Percentiles rank a stretch among this genome's conserved stretches.
Evolutionary conservation across 2,888 invertebrate genomes (phyloP).

Genomic region (Calliopum simillimum): DNA sequence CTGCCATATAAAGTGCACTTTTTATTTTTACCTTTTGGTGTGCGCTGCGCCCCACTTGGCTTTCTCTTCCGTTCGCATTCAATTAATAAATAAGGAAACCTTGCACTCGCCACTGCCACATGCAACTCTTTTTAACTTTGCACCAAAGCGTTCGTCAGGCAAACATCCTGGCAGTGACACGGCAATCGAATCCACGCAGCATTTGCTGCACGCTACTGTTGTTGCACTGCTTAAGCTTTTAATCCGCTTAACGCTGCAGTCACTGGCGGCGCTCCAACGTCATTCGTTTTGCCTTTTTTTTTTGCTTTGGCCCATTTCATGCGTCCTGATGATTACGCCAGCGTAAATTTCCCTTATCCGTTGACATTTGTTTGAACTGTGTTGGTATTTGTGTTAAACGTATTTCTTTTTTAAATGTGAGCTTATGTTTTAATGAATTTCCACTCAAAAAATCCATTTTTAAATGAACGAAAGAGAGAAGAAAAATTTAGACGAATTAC

Average conservation of each 20-base stretch:
- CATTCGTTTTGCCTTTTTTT: neutral
- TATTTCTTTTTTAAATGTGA: neutral
- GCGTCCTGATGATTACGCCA: constrained; percentile 3
- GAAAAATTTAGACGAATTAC: too few relatives aligned
- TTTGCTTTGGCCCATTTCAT: neutral
- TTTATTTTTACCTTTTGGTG: too few relatives aligned
- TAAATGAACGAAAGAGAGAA: too few relatives aligned
- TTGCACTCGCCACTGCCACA: neutral
- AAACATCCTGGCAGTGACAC: neutral
- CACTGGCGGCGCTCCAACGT: neutral
- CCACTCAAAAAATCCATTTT: neutral
- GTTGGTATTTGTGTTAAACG: too few relatives aligned
- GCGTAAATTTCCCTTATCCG: constrained; percentile 17
- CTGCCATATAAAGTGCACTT: too few relatives aligned
- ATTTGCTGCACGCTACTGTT: too few relatives aligned
- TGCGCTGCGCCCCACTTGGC: too few relatives aligned
- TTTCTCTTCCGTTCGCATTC: neutral
- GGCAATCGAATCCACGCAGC: neutral
- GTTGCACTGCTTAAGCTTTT: neutral
- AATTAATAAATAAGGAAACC: constrained; percentile 1
- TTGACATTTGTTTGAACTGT: neutral
- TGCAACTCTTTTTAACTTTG: neutral
- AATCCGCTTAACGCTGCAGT: neutral
- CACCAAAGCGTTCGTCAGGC: neutral
- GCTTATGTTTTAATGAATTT: neutral